Percentiles rank a stretch among this genome's conserved stretches.
These are phyloP conservation scores for Ophioninae sp. DNA, from an alignment of 2,888 invertebrate species.

Conservation along the genomic window DNA sequence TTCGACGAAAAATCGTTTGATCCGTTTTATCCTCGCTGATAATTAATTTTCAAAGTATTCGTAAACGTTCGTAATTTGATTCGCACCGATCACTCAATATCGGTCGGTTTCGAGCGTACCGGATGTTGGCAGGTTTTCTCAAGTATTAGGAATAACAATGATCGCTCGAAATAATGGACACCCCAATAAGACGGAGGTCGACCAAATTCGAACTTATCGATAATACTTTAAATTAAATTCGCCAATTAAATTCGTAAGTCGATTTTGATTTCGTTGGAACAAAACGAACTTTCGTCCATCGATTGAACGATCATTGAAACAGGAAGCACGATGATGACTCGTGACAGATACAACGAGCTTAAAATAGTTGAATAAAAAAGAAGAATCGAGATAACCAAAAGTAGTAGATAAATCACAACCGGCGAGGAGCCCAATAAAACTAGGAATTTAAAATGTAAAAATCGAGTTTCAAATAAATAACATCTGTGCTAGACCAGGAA, in stretches of 20 bases:
- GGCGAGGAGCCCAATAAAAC: conserved; percentile 71
- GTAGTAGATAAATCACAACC: conserved; percentile 71
- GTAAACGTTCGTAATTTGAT: no score
- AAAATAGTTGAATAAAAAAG: conserved; percentile 12
- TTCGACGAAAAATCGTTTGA: background rate
- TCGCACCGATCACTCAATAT: no score
- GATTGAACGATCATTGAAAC: background rate
- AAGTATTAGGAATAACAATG: no score
- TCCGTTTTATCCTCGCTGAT: no score
- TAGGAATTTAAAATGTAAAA: conserved; percentile 61
- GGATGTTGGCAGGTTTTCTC: no score
- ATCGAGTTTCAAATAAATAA: conserved; percentile 59
- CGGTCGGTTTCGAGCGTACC: no score
- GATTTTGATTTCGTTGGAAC: background rate
- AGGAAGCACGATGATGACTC: conserved; percentile 1
- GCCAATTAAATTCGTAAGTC: background rate
- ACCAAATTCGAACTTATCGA: no score
- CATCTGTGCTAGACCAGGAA: conserved; percentile 56
- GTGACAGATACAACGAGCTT: background rate
- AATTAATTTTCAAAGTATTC: no score
- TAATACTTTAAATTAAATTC: no score
- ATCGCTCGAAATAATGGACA: no score
- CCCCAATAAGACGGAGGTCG: no score
- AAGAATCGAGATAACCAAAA: background rate
- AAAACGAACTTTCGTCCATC: background rate